Percentiles rank a stretch among this genome's conserved stretches.
These are phyloP conservation scores for Epicampocera succincta DNA, from an alignment of 2,888 invertebrate species.

Conservation along the genomic window DNA sequence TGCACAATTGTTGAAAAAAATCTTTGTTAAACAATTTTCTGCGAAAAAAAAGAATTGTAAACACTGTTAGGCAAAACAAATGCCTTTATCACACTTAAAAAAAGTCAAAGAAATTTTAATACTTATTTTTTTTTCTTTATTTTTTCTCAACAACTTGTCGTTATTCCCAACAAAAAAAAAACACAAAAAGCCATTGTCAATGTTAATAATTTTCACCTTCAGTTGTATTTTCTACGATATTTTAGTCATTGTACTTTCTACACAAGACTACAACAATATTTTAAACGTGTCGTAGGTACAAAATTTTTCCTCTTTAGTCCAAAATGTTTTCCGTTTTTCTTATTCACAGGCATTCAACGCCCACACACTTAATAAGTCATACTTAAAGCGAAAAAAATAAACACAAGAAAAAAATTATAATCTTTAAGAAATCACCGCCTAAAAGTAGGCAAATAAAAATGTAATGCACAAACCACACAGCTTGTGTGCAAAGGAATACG, in stretches of 20 bases:
- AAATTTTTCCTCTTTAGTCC: background rate
- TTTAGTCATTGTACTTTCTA: constrained; percentile 19
- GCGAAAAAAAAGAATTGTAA: background rate
- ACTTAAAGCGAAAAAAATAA: constrained; percentile 26
- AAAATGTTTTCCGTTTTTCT: background rate
- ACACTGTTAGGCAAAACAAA: constrained; percentile 1
- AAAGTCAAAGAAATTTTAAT: constrained; percentile 36
- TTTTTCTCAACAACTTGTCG: constrained; percentile 4
- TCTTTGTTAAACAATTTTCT: constrained; percentile 3
- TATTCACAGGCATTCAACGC: constrained; percentile 17
- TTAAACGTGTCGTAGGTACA: background rate
- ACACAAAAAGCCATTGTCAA: constrained; percentile 60
- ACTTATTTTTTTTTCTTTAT: background rate
- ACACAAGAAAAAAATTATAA: constrained; percentile 46
- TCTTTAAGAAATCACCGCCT: constrained; percentile 60
- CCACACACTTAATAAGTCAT: constrained; percentile 47
- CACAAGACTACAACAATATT: background rate
- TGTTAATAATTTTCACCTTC: constrained; percentile 68
- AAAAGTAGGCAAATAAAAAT: constrained; percentile 63
- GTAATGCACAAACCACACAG: constrained; percentile 17
- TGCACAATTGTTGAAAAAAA: background rate
- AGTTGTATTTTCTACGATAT: constrained; percentile 22
- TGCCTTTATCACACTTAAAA: constrained; percentile 3
- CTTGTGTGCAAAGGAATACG: background rate
- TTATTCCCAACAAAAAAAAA: too few species aligned